Evolutionary conservation across 2,888 invertebrate species (phyloP), one percentile per base, ranked within the genome.

Genomic region (Neoaliturus tenellus): DNA sequence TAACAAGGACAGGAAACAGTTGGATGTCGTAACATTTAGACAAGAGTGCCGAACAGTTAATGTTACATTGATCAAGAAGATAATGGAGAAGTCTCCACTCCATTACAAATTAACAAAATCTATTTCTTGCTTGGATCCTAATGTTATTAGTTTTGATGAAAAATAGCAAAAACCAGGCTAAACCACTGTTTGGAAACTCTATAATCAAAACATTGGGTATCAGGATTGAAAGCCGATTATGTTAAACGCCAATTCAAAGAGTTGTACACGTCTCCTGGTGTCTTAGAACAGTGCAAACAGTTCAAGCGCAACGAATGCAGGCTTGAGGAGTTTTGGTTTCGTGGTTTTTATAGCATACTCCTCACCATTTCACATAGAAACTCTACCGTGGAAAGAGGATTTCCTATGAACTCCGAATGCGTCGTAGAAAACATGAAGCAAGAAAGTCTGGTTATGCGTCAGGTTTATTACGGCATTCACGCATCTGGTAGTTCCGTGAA

Each of bases 401-500:
- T 71, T 44, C 71, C 71, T 4, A n/a, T 82, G 20, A 82, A 82
- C 55, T 62, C 31, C 71, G 48, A 73, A 48, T 33, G 62, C 14
- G n/a, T 80, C 1, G 80, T 71, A 17, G 82, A 85, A 25, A 80
- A 73, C 12, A 10, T 82, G 3, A 69, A 23, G 17, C 41, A 82
- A 51, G 69, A 82, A 31, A 25, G 25, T 48, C 17, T 82, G 71
- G 48, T 71, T n/a, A n/a, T n/a, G n/a, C n/a, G n/a, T n/a, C n/a
- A n/a, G n/a, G n/a, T n/a, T n/a, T n/a, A n/a, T n/a, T n/a, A n/a
- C n/a, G n/a, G 17, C 4, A 41, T 82, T 14, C 10, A 10, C 14
- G 20, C 25, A 58, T 12, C 62, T 33, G 80, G 80, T n/a, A n/a
- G n/a, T 4, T 31, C 25, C 17, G 4, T 71, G 10, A 23, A 71